Evolutionary conservation across 2,888 invertebrate species (phyloP).

Genomic region (Tipula vernalis): DNA sequence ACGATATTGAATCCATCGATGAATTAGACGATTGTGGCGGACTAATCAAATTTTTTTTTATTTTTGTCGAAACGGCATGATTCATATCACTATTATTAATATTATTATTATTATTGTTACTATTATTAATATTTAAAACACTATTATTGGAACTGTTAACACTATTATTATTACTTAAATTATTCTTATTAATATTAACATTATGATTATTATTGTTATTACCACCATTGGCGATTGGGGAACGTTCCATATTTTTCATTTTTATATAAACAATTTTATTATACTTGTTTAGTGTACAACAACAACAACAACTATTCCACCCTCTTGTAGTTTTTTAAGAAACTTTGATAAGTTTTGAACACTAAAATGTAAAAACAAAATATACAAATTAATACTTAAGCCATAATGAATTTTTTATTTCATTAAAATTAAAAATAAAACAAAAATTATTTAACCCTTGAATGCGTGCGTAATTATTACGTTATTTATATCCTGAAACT

Average conservation of each 20-base stretch:
- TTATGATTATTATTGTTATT: constrained; percentile 10
- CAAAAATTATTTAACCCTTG: background rate
- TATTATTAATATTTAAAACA: background rate
- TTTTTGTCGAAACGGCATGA: background rate
- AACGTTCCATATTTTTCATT: background rate
- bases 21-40: background rate
- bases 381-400: background rate
- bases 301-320: background rate
- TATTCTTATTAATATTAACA: constrained; percentile 5
- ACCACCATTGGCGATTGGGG: background rate
- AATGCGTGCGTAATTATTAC: background rate
- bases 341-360: background rate
- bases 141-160: background rate
- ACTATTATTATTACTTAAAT: constrained; percentile 10
- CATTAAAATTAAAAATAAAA: background rate
- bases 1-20: constrained; percentile 7
- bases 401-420: background rate
- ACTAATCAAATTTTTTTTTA: background rate
- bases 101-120: background rate
- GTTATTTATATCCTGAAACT: background rate
- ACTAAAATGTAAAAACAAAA: background rate
- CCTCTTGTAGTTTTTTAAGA: background rate
- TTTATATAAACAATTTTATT: background rate
- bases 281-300: background rate
- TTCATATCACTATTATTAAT: background rate